These are phyloP conservation scores for Pammene fasciana DNA, from an alignment of 2,888 invertebrate species.

Conservation along the genomic window DNA sequence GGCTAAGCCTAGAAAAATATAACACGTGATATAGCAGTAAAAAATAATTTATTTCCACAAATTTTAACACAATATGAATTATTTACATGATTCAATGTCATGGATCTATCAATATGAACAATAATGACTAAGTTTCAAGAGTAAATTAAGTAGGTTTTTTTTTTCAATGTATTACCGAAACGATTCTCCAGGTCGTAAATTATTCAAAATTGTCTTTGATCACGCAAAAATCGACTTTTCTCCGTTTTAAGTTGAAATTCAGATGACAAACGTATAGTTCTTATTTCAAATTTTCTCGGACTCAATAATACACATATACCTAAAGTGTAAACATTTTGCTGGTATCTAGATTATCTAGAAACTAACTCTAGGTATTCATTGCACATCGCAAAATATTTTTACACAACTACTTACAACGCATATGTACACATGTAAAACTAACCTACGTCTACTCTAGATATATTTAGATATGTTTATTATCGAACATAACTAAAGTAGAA, in stretches of 20 bases:
- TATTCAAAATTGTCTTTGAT: not conserved
- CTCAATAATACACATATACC: constrained; percentile 12
- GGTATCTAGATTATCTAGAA: constrained; percentile 29
- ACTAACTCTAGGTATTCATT: constrained; percentile 33
- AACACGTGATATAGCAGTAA: constrained; percentile 19
- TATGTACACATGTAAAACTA: constrained; percentile 46
- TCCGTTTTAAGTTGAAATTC: no score
- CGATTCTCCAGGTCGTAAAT: not conserved
- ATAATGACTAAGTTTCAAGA: constrained; percentile 47
- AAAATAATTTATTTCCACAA: constrained; percentile 60
- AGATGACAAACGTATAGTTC: no score
- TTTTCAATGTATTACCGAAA: constrained; percentile 17
- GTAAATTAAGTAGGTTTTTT: constrained; percentile 30
- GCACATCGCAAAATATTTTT: constrained; percentile 51
- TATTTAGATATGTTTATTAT: constrained; percentile 4
- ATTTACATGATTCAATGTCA: constrained; percentile 60
- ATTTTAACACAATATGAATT: constrained; percentile 52
- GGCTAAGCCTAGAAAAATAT: constrained; percentile 21
- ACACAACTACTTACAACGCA: constrained; percentile 49
- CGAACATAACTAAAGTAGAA: not conserved
- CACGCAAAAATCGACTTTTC: no score
- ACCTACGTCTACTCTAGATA: constrained; percentile 15
- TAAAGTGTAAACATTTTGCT: constrained; percentile 29
- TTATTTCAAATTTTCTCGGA: not conserved
- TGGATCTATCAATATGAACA: constrained; percentile 39